Conservation (phyloP, 2,113 vertebrate species). For the Macaca nemestrina region DNA sequence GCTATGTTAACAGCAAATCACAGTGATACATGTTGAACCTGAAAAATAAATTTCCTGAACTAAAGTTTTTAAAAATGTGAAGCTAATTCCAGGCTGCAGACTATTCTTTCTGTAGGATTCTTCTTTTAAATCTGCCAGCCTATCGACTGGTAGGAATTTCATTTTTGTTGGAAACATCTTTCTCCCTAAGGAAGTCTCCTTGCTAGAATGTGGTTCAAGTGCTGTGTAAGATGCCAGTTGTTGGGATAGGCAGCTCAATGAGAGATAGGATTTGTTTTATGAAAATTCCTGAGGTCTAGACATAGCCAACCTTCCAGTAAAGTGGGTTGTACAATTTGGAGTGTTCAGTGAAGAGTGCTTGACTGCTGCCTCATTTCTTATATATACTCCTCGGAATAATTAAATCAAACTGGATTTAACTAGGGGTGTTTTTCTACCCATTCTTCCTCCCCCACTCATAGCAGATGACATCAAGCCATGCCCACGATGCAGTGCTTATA, state of each 20-base stretch:
- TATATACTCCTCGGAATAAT: neutral
- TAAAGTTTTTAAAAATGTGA: slow-evolving; percentile 27
- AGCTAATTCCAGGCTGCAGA: neutral
- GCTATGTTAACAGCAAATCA: slow-evolving; percentile 36
- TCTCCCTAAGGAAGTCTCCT: slow-evolving; percentile 30
- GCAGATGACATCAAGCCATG: slow-evolving; percentile 99
- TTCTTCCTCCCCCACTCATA: slow-evolving; percentile 63
- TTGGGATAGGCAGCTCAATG: neutral
- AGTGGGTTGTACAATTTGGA: slow-evolving; percentile 46
- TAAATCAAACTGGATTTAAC: neutral
- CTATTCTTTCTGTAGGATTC: neutral
- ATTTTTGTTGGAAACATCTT: slow-evolving; percentile 40
- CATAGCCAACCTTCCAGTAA: slow-evolving; percentile 15
- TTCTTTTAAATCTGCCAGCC: slow-evolving; percentile 40
- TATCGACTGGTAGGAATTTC: slow-evolving; percentile 20
- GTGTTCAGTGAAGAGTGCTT: slow-evolving; percentile 50
- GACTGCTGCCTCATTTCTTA: slow-evolving; percentile 27
- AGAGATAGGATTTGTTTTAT: slow-evolving; percentile 25
- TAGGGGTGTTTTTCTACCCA: neutral
- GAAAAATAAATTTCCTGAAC: slow-evolving; percentile 41
- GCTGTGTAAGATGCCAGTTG: slow-evolving; percentile 3
- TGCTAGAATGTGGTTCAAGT: slow-evolving; percentile 36
- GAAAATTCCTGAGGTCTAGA: slow-evolving; percentile 46
- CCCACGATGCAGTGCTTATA: slow-evolving; percentile 97
- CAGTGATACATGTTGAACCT: neutral